Base-by-base conservation (phyloP, 1,140 invertebrate genomes). In the Zophobas morio region DNA sequence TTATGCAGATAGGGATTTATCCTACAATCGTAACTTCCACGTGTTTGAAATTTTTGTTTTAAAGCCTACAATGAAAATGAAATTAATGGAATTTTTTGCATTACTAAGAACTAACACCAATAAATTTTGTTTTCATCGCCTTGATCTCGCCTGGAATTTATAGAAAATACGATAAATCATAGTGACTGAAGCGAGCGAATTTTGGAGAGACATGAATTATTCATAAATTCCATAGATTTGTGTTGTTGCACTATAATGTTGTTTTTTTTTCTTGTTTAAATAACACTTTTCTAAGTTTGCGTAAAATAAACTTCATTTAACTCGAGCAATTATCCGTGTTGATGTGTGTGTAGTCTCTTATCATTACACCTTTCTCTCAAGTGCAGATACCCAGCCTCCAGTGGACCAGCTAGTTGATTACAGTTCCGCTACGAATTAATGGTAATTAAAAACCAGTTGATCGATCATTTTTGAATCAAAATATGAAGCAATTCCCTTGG, bases 331-430 rank as follows among this genome's bases (percentile, higher is more conserved):
- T 60, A 60, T 36, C 37, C 56, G 32, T 63, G 57, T 39, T 63
- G 57, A 35, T n/a, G 60, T 60, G 37, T 57, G 34, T 35, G 34
- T 46, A 8, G 32, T 36, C 34, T 57, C 54, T 66, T 66, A 66
- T 66, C 60, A 66, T 66, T 66, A 66, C 60, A 66, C 60, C 60
- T 66, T 66, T 66, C 60, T 66, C 60, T 39, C 60, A 66, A 66
- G 60, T 66, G 60, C 60, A 57, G 49, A 53, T 46, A 53, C 49
- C 2, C 49, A 60, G 36, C 3, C 37, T 20, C 33, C 20, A 66
- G 60, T 66, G 5, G 60, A 42, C 60, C 60, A 66, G 39, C 40
- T 42, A 1, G 0, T 1, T 66, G 33, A 66, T 42, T 66, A 36
- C 6, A 63, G n/a, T 1, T 3, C n/a, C 37, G 37, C 8, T 32